Base-by-base conservation (phyloP, 2,888 invertebrate genomes). In the Pedicia rivosa region DNA sequence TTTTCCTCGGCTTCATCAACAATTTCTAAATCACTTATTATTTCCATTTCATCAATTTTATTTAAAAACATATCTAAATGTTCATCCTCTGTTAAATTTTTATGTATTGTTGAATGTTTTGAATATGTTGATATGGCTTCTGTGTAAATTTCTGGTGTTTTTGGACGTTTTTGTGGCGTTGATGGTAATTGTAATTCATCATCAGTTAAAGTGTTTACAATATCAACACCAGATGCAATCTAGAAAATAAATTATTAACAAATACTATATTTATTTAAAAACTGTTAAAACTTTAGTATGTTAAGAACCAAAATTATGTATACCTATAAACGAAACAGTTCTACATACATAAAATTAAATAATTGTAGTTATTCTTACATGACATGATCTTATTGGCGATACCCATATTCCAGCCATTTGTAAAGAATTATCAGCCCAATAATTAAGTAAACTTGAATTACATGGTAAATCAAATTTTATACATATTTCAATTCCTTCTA, bases 361-460 rank as follows among this genome's bases (percentile, higher is more conserved):
- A 35, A 24, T 16, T 10, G 17, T 44, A 39, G 17, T 2, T 8
- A 33, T 44, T 40, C 40, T 46, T 22, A 78, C 67, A 12, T 84
- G 82, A 46, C 77, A 78, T 4, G 76, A 70, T 53, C 78, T 75
- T 53, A 83, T 66, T 7, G 82, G 78, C 1, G 84, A 80, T 3
- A 79, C 74, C 82, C 86, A 87, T 36, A 87, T 66, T 4, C 90
- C 91, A 10, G 88, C 81, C 48, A 90, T 61, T 53, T 82, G 69
- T 26, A 94, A 61, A 1, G 91, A 80, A 27, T 79, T 75, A 48
- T 78, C 75, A 0, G 82, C 78, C 94, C 94, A 95, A 38, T 74
- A 73, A 59, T 94, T 94, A 1, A 94, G 63, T 16, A 91, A 64
- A 54, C 87, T 87, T 1, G 86, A 82, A 62, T 88, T 88, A 47